These are phyloP conservation scores for Brachionus plicatilis DNA, from an alignment of 1,140 invertebrate species.

Conservation along the genomic window DNA sequence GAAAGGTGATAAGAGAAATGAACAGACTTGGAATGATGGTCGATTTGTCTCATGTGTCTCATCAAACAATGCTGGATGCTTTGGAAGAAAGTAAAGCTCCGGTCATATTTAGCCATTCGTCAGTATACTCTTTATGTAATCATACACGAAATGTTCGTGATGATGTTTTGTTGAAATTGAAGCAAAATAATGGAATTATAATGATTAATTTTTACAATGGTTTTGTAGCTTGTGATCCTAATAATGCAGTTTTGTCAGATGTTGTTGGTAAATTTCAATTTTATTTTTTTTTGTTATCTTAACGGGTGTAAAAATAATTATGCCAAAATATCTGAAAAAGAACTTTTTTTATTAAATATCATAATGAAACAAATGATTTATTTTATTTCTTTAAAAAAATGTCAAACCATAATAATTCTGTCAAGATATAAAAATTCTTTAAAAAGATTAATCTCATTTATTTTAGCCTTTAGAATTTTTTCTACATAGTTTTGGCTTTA, in stretches of 20 bases:
- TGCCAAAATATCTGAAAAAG: no score
- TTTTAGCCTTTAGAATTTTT: no score
- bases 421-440: no score
- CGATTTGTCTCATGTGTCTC: constrained; percentile 78
- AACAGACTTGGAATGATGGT: constrained; percentile 73
- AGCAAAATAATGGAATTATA: constrained; percentile 66
- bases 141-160: constrained; percentile 79
- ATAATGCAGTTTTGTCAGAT: constrained; percentile 61
- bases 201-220: constrained; percentile 87
- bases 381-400: no score
- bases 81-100: constrained; percentile 71
- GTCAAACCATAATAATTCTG: no score
- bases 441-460: no score
- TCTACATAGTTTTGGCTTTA: no score
- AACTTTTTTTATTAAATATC: no score
- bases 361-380: no score
- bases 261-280: constrained; percentile 62
- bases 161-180: constrained; percentile 65
- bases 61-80: constrained; percentile 74
- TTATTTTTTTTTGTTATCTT: no score
- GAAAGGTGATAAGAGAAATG: constrained; percentile 61
- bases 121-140: constrained; percentile 74
- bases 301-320: no score
- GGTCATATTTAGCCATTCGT: constrained; percentile 82
- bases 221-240: constrained; percentile 68